phyloP scores from a whole-genome alignment of 1,140 invertebrate genomes.

The Batillaria attramentaria region DNA sequence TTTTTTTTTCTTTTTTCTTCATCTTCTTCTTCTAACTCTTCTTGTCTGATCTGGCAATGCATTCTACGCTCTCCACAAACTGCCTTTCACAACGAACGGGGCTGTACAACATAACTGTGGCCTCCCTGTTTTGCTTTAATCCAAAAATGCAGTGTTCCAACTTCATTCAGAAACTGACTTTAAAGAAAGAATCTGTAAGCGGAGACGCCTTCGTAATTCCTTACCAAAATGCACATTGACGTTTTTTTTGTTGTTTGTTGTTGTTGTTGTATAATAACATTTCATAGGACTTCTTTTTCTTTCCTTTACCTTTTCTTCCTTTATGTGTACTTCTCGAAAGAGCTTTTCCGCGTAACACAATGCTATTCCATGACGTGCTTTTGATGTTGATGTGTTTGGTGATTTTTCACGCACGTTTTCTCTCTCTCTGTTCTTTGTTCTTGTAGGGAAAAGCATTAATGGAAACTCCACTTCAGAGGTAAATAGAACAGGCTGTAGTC shows the following conservation, averaged over 20 bases:
- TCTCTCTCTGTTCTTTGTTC: neutral
- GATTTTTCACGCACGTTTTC: neutral
- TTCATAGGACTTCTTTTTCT: too few species aligned
- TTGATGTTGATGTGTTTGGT: neutral
- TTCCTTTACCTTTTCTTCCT: neutral
- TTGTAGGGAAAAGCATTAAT: conserved; percentile 13
- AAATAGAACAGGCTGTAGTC: too few species aligned
- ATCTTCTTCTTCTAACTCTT: neutral
- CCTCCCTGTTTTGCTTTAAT: neutral
- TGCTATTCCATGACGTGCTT: too few species aligned
- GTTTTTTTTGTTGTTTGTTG: neutral
- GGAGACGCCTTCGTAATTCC: too few species aligned
- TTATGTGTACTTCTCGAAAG: neutral
- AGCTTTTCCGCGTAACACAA: neutral
- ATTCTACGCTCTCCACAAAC: neutral
- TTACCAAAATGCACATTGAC: neutral
- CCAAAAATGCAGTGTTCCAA: neutral
- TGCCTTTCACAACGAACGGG: too few species aligned
- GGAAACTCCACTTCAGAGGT: conserved; percentile 8
- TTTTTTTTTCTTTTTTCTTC: neutral
- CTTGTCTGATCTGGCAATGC: neutral
- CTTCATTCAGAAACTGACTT: neutral
- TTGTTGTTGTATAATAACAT: too few species aligned
- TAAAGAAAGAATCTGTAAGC: neutral
- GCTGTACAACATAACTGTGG: neutral